These are phyloP conservation scores for Phortica magna DNA, from an alignment of 2,888 invertebrate species.

Conservation along the genomic window DNA sequence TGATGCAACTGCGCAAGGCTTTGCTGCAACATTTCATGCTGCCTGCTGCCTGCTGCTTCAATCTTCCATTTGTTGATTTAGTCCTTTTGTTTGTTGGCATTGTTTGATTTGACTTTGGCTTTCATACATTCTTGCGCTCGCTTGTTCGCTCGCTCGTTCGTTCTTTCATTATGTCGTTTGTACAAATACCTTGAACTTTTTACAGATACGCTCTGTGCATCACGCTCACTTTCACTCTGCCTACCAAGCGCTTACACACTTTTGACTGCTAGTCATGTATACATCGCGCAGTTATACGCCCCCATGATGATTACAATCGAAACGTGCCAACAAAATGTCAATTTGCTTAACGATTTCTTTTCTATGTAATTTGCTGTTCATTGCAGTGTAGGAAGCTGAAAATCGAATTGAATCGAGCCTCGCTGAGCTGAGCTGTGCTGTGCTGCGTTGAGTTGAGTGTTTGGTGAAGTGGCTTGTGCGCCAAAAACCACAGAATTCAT, in stretches of 20 bases:
- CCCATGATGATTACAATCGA: constrained; percentile 13
- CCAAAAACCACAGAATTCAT: constrained; percentile 16
- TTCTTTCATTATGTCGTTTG: constrained; percentile 8
- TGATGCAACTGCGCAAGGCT: background rate
- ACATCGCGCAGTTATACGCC: background rate
- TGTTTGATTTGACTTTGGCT: constrained; percentile 32
- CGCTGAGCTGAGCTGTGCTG: too few species aligned
- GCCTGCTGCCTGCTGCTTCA: constrained; percentile 6
- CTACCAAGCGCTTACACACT: background rate
- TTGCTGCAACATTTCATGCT: background rate
- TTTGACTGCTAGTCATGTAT: background rate
- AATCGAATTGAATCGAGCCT: too few species aligned
- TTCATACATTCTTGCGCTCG: constrained; percentile 10
- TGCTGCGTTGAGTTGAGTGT: too few species aligned
- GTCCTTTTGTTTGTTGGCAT: constrained; percentile 35
- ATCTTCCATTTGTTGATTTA: constrained; percentile 36
- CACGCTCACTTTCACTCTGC: background rate
- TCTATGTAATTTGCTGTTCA: constrained; percentile 27
- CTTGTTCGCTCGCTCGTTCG: constrained; percentile 36
- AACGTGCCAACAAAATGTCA: constrained; percentile 32
- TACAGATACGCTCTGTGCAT: constrained; percentile 12
- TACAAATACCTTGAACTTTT: constrained; percentile 50
- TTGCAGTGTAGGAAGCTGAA: background rate
- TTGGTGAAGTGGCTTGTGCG: background rate
- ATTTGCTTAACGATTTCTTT: constrained; percentile 26